phyloP scores from a whole-genome alignment of 2,888 invertebrate genomes.

The Hetaerina titia region DNA sequence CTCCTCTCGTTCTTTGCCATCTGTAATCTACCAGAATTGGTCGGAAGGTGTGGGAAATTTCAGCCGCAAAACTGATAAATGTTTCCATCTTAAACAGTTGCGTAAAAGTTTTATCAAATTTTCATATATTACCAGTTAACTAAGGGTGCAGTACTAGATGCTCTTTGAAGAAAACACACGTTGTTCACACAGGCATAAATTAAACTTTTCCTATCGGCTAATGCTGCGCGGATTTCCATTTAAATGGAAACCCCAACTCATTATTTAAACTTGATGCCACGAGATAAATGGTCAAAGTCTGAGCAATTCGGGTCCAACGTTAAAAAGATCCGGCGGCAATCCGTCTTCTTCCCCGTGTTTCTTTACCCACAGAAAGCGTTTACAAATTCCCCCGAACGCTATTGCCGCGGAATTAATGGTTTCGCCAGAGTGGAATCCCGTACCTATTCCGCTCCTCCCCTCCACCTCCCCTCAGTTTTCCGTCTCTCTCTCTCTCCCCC shows the following conservation, averaged over 20 bases:
- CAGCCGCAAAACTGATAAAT: too few species aligned
- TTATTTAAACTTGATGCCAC: not conserved
- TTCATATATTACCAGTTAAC: too few species aligned
- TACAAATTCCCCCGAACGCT: not conserved
- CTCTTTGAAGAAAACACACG: too few species aligned
- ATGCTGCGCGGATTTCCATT: not conserved
- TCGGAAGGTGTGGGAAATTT: too few species aligned
- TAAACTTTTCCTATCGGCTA: too few species aligned
- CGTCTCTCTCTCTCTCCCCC: not conserved
- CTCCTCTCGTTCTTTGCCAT: not conserved
- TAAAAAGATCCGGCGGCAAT: not conserved
- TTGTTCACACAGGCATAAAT: too few species aligned
- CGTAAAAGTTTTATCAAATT: too few species aligned
- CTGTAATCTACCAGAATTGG: too few species aligned
- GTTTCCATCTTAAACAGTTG: too few species aligned
- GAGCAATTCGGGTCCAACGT: not conserved
- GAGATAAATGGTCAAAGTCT: not conserved
- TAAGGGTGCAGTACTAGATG: too few species aligned
- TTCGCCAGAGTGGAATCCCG: not conserved
- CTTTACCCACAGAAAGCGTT: not conserved
- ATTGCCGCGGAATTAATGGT: not conserved
- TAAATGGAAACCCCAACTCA: not conserved
- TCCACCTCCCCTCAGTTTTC: not conserved
- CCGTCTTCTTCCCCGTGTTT: not conserved
- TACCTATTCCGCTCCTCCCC: not conserved